These are phyloP conservation scores for Cottoperca gobio DNA, from an alignment of 2,797 vertebrate species.

Conservation along the genomic window DNA sequence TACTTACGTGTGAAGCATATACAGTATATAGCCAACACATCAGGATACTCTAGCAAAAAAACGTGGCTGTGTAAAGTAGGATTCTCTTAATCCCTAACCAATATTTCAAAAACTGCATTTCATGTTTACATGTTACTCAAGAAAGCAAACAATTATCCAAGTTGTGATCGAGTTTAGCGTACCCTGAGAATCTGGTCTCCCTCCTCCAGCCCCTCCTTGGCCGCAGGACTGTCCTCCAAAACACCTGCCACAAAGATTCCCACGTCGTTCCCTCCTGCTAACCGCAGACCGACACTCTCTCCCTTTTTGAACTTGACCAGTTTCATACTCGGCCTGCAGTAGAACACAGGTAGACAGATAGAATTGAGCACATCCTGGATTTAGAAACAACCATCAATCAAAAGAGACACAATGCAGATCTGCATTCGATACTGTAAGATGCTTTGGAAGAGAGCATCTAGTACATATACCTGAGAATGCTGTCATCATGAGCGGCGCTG, in stretches of 20 bases:
- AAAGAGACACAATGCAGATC: background rate
- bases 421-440: background rate
- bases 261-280: slow-evolving; percentile 97
- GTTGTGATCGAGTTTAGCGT: slow-evolving; percentile 33
- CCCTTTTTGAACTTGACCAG: slow-evolving; percentile 99
- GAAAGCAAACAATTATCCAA: background rate
- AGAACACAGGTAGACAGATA: slow-evolving; percentile 31
- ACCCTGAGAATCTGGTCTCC: slow-evolving; percentile 99
- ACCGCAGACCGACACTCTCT: slow-evolving; percentile 95
- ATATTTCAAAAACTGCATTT: background rate
- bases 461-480: slow-evolving; percentile 90
- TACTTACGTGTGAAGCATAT: background rate
- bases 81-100: background rate
- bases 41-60: background rate
- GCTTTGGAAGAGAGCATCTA: background rate
- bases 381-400: slow-evolving; percentile 34
- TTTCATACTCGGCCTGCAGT: slow-evolving; percentile 96
- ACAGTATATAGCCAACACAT: background rate
- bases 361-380: slow-evolving; percentile 9
- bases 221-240: slow-evolving; percentile 96
- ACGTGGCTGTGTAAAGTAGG: background rate
- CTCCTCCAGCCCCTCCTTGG: slow-evolving; percentile 97
- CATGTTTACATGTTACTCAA: background rate
- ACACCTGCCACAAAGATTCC: slow-evolving; percentile 99
- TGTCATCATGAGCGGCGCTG: slow-evolving; percentile 93